Evolutionary conservation across 2,113 vertebrate genomes (phyloP).

Genomic region (Fulmarus glacialis): DNA sequence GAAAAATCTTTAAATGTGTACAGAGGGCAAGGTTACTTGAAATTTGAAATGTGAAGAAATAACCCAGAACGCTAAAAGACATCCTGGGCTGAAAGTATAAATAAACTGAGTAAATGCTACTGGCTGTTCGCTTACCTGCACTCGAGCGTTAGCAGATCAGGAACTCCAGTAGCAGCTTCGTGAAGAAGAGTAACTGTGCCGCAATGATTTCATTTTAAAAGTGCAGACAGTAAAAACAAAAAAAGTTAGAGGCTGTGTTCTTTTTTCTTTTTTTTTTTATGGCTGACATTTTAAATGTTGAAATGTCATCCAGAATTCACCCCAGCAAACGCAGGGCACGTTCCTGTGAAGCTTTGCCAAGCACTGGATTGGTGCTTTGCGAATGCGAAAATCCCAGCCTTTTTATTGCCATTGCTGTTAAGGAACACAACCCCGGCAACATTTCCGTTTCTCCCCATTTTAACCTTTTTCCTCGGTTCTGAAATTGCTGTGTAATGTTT

Average conservation of each 20-base stretch:
- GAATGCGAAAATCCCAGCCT: neutral
- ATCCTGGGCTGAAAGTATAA: neutral
- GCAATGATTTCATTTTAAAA: neutral
- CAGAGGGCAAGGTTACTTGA: neutral
- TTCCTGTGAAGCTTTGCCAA: slow-evolving; percentile 6
- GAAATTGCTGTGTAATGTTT: neutral
- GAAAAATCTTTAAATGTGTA: neutral
- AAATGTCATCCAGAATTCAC: slow-evolving; percentile 46
- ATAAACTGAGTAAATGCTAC: neutral
- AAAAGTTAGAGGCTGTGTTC: neutral
- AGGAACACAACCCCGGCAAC: neutral
- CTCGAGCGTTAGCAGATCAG: neutral
- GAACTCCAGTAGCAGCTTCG: neutral
- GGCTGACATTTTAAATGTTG: slow-evolving; percentile 49
- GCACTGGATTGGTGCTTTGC: neutral
- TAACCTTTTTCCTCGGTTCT: neutral
- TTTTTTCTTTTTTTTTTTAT: neutral
- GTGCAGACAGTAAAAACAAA: neutral
- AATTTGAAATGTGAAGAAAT: neutral
- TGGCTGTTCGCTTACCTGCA: neutral
- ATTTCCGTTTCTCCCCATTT: neutral
- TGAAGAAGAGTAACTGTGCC: neutral
- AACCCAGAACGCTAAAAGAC: neutral
- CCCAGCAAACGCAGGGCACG: neutral
- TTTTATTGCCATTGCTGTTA: neutral